Evolutionary conservation across 2,797 vertebrate species (phyloP).

Genomic region (Myoxocephalus aenaeus): DNA sequence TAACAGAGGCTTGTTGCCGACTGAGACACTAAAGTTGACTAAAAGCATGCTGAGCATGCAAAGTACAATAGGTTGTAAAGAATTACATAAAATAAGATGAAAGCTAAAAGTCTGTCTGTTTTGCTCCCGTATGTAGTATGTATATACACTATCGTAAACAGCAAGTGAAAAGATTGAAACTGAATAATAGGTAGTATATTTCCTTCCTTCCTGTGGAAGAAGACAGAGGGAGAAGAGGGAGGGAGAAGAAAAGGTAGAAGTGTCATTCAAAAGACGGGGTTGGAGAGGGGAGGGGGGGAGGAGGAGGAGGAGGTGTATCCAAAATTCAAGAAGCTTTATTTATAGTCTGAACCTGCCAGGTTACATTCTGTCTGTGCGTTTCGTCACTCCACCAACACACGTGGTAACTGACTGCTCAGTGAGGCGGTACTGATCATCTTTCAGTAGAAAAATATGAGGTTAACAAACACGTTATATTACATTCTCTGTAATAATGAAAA

Average conservation of each 20-base stretch:
- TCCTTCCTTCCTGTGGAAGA: too few relatives aligned
- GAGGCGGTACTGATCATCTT: too few relatives aligned
- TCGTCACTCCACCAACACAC: constrained; percentile 12
- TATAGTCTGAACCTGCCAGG: constrained; percentile 19
- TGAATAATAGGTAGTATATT: background rate
- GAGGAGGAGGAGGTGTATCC: background rate
- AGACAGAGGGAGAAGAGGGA: background rate
- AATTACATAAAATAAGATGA: background rate
- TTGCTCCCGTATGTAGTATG: background rate
- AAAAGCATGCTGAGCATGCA: too few relatives aligned
- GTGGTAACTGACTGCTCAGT: background rate
- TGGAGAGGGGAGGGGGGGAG: too few relatives aligned
- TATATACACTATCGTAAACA: background rate
- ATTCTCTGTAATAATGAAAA: too few relatives aligned
- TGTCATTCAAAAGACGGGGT: background rate
- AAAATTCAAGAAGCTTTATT: constrained; percentile 26
- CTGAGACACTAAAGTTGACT: too few relatives aligned
- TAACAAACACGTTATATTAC: background rate
- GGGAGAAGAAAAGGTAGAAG: background rate
- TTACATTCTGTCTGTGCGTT: constrained; percentile 24
- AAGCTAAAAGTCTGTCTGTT: background rate
- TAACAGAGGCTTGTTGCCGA: too few relatives aligned
- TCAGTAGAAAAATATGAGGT: too few relatives aligned
- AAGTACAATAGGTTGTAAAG: background rate
- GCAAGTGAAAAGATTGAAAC: background rate